Evolutionary conservation across 30 jellyfish, hydroid and myxozoan species (phyloP), one percentile per base, ranked within the genome.

Genomic region (Aurelia sp.): DNA sequence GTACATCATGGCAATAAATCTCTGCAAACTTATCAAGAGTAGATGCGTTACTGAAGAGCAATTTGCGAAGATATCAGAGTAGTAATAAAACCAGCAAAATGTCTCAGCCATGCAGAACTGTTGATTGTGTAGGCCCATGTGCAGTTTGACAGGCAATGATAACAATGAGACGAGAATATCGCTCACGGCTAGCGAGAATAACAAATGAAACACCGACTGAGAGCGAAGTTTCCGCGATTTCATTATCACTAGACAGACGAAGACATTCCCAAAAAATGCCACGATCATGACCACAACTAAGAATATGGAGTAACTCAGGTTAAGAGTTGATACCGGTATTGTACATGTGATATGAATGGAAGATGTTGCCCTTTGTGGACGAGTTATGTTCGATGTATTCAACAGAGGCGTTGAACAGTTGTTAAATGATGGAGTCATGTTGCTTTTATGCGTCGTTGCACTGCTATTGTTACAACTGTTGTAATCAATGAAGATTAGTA

Each of bases 1-100:
- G 63, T 21, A 60, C 20, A 58, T 65, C 63, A 90, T 78, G 44
- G 97, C 97, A 5, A 81, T 50, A 89, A 81, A 90, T 8, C 97
- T 93, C 64, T 90, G 93, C 22, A 81, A 31, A 61, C 90, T 81
- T 12, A 90, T 90, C 33, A 81, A 75, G 1, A 90, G 84, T 21
- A 90, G 86, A 67, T 90, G 90, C 30, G 97, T 90, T 13, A 90
- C 97, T 13, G 97, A 90, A n/a, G 97, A 89, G 61, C 90, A 65
- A 69, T 90, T 81, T 10, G 90, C 91, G 8, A 90, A 74, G 53
- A 90, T 77, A 74, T 90, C 97, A 22, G 97, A 5, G 44, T 65
- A 51, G 67, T 24, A 48, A 73, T 17, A 75, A 71, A 90, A 90
- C 84, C 90, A 70, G 62, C 97, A 90, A 9, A 90, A 61, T 8